Percentiles rank a stretch among this genome's conserved stretches.
Evolutionary conservation across 2,797 vertebrate species (phyloP).

Genomic region (Myripristis murdjan): DNA sequence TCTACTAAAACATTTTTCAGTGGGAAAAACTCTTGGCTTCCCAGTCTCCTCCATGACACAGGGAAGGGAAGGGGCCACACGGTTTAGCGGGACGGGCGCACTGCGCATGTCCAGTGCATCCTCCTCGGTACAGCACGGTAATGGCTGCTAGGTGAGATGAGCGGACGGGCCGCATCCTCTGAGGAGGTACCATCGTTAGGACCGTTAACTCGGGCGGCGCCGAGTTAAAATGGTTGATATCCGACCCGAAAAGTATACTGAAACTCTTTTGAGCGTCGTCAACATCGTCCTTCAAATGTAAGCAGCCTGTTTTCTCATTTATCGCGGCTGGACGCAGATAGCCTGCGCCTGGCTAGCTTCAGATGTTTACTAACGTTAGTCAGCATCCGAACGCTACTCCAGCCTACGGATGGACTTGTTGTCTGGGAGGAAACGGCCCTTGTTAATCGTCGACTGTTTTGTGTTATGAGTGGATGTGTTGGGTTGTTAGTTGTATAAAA

Average conservation of each 20-base stretch:
- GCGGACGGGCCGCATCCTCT: constrained; percentile 75
- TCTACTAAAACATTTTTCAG: too few relatives aligned
- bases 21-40: too few relatives aligned
- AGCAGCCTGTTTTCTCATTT: constrained; percentile 37
- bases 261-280: constrained; percentile 65
- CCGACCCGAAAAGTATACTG: constrained; percentile 69
- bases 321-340: constrained; percentile 18
- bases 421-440: background rate
- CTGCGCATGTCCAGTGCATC: constrained; percentile 75
- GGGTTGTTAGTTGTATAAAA: background rate
- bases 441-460: background rate
- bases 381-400: background rate
- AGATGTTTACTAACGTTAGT: constrained; percentile 10
- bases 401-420: constrained; percentile 10
- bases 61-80: too few relatives aligned
- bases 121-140: constrained; percentile 50
- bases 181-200: constrained; percentile 62
- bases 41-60: background rate
- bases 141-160: constrained; percentile 83
- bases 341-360: constrained; percentile 34
- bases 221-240: constrained; percentile 86
- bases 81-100: background rate
- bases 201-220: constrained; percentile 77
- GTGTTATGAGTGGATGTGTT: background rate
- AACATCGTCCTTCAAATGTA: constrained; percentile 72